These are phyloP conservation scores for Norana najaformis DNA, from an alignment of 2,888 invertebrate species.

Conservation along the genomic window DNA sequence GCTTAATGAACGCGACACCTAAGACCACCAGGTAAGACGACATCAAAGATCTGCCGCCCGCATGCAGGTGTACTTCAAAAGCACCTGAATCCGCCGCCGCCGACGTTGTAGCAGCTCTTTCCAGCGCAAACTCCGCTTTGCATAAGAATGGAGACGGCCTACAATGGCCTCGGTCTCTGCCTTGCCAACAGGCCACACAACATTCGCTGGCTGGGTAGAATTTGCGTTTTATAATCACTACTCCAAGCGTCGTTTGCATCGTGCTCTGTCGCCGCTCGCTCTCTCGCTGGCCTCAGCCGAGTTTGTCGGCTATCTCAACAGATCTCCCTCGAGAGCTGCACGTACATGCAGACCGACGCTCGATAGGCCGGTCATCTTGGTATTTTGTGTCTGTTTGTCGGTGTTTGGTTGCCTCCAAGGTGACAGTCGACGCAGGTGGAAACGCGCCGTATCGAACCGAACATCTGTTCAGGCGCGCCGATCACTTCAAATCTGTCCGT, in stretches of 20 bases:
- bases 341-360: not conserved
- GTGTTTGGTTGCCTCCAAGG: not conserved
- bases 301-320: not conserved
- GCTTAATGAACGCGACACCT: slow-evolving; percentile 28
- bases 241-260: not conserved
- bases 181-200: not conserved
- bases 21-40: slow-evolving; percentile 34
- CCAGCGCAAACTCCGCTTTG: not conserved
- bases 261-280: not conserved
- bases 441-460: not conserved
- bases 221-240: not conserved
- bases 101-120: not conserved
- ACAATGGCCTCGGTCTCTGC: not conserved
- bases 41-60: slow-evolving; percentile 21
- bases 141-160: not conserved
- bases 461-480: not conserved
- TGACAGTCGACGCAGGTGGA: slow-evolving; percentile 6
- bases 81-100: not conserved
- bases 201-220: not conserved
- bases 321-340: slow-evolving; percentile 2
- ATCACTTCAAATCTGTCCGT: not conserved
- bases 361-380: not conserved
- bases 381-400: not conserved
- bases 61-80: not conserved
- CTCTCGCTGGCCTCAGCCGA: slow-evolving; percentile 13